Percentiles rank a stretch among this genome's conserved stretches.
Conservation (phyloP, 1,140 invertebrate genomes). For the Calliphora vicina region DNA sequence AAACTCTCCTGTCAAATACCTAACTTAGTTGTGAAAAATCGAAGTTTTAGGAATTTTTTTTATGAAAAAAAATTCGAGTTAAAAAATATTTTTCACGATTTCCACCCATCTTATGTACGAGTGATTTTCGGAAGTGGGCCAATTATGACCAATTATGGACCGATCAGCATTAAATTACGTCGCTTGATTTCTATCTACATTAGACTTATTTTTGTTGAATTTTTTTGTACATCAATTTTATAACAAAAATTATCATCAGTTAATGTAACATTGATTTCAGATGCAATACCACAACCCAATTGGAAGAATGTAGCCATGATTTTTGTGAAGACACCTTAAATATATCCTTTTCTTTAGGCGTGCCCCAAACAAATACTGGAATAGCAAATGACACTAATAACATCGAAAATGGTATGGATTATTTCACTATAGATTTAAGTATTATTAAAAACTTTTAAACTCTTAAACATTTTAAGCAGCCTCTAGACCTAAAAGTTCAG, state of each 20-base stretch:
- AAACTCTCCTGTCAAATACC: too few species aligned
- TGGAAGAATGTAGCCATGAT: conserved; percentile 46
- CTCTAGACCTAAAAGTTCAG: conserved; percentile 35
- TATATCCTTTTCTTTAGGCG: conserved; percentile 61
- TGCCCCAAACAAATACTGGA: conserved; percentile 43
- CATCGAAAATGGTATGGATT: background rate
- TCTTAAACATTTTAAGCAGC: background rate
- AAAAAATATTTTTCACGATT: too few species aligned
- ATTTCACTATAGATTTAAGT: background rate
- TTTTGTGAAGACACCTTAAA: conserved; percentile 55
- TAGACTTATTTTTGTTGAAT: too few species aligned
- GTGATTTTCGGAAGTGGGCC: too few species aligned
- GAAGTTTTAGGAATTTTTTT: too few species aligned
- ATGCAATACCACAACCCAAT: conserved; percentile 35
- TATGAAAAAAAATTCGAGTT: too few species aligned
- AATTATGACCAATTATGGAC: too few species aligned
- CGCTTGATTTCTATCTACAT: too few species aligned
- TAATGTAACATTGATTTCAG: background rate
- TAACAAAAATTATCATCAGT: background rate
- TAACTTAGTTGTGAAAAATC: too few species aligned
- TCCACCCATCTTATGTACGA: too few species aligned
- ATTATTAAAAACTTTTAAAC: background rate
- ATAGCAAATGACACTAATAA: background rate
- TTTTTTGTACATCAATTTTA: too few species aligned
- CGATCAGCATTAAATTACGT: too few species aligned